A percentile compares a stretch with the other conserved stretches of the same genome.
Evolutionary conservation across 2,797 vertebrate species (phyloP).

Genomic region (Muraenolepis orangiensis): DNA sequence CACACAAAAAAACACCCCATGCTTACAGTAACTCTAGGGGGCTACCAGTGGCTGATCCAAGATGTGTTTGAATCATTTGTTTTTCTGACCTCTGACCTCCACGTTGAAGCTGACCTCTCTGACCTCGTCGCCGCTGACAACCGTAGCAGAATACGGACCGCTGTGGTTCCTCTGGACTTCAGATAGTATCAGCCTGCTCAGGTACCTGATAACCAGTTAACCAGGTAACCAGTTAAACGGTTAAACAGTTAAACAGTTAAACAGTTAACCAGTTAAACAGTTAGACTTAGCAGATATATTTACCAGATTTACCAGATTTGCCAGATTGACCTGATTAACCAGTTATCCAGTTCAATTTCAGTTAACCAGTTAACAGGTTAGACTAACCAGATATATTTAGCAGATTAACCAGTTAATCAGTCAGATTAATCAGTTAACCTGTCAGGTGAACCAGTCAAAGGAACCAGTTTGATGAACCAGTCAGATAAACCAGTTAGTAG

Average conservation of each 20-base stretch:
- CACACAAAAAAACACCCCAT: no score
- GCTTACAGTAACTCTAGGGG: no score
- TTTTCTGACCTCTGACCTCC: slow-evolving; percentile 72
- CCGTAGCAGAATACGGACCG: slow-evolving; percentile 77
- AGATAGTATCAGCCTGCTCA: slow-evolving; percentile 77
- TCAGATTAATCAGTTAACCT: not conserved
- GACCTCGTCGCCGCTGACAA: slow-evolving; percentile 73
- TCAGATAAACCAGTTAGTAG: not conserved
- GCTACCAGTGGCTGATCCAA: not conserved
- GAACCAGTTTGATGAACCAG: not conserved
- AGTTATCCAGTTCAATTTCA: not conserved
- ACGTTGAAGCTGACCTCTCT: slow-evolving; percentile 76
- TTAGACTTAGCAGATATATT: not conserved
- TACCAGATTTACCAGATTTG: not conserved
- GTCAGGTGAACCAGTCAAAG: not conserved
- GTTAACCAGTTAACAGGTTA: no score
- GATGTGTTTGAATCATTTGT: no score
- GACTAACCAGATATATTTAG: not conserved
- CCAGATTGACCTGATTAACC: not conserved
- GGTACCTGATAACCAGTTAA: slow-evolving; percentile 74
- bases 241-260: not conserved
- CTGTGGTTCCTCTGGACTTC: slow-evolving; percentile 81
- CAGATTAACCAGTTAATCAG: not conserved
- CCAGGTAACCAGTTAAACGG: not conserved
- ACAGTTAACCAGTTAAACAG: no score